Evolutionary conservation across 1,140 invertebrate species (phyloP), one percentile per base, ranked within the genome.

Genomic region (Bombus ignitus): DNA sequence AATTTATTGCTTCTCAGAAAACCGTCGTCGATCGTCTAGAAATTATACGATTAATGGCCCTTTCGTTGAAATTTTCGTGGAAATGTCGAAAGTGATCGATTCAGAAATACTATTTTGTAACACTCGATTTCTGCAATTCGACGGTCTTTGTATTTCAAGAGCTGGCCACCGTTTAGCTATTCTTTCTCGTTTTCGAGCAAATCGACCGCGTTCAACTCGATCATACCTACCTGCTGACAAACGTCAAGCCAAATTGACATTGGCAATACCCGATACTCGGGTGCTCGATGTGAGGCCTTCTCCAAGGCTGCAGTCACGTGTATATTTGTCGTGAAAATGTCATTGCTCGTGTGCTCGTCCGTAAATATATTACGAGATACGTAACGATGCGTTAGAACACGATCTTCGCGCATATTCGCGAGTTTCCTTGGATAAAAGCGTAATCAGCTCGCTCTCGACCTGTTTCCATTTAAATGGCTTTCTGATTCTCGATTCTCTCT

Each of bases 181-280:
- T 70, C 6, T 80, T 66, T 37, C 8, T 59, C 25, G 25, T 5
- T 15, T 42, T 71, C 66, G 9, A 28, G 32, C 28, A 22, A 65
- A 47, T 0, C 65, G 3, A 15, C 6, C 9, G 2, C 35, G 10
- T 42, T 32, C 47, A 62, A 72, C 22, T 22, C 25, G 10, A 18
- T 42, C 53, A 39, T 57, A 10, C 10, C 32, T 25, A 42, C 42
- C 18, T 44, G 75, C 22, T 68, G 57, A 81, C 66, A 59, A 76
- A 66, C 39, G 42, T 65, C 68, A 88, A 65, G 68, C 78, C 35
- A 88, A 77, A 88, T 44, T 89, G 82, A 85, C 88, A 88, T 88
- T 89, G 88, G 77, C 87, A 89, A 47, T 89, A 85, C 77, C n/a
- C 75, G 77, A 81, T 76, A 78, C 35, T 59, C 28, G 25, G 65